phyloP scores from a whole-genome alignment of 2,113 vertebrate species.

The Plectropomus leopardus region DNA sequence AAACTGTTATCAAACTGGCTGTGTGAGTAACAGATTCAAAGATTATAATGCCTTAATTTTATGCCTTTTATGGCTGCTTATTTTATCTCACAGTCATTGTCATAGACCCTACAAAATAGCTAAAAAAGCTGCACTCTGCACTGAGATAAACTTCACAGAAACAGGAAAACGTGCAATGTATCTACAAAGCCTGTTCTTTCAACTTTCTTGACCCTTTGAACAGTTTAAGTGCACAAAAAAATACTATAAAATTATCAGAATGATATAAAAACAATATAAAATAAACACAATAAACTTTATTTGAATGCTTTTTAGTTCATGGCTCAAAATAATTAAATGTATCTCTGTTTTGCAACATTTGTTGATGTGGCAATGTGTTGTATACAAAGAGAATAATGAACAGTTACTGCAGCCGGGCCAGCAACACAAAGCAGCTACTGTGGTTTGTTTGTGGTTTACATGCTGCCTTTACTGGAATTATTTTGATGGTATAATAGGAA shows the following conservation, averaged over 20 bases:
- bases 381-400: not conserved
- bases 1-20: not conserved
- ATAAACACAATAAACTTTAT: not conserved
- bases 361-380: not conserved
- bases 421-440: not conserved
- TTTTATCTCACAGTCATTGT: not conserved
- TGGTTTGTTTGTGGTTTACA: not conserved
- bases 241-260: no score
- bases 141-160: not conserved
- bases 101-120: not conserved
- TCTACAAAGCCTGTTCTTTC: not conserved
- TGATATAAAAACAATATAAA: no score
- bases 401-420: not conserved
- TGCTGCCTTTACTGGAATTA: not conserved
- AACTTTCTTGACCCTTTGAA: not conserved
- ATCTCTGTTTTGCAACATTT: not conserved
- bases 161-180: not conserved
- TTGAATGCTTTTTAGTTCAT: not conserved
- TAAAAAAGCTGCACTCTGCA: not conserved
- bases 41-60: constrained; percentile 1
- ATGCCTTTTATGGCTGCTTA: not conserved
- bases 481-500: not conserved
- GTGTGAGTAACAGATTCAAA: no score
- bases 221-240: no score
- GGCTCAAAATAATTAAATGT: not conserved